These are phyloP conservation scores for Paralvinella palmiformis DNA, from an alignment of 1,140 invertebrate species.

Conservation along the genomic window DNA sequence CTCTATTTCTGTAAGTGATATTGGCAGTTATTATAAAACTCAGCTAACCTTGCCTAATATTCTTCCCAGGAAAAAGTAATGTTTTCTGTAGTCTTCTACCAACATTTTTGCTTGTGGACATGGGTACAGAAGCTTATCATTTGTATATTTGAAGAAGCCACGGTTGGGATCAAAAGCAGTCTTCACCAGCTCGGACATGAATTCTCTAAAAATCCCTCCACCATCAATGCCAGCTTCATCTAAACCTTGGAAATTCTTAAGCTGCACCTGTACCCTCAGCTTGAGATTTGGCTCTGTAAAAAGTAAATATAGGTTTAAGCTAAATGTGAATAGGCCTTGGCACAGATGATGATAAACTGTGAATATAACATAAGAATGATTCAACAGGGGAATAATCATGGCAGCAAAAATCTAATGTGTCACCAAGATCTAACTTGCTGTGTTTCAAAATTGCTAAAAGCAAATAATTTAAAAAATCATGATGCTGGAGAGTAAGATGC, in stretches of 20 bases:
- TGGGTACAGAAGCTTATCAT: constrained; percentile 89
- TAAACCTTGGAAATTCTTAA: constrained; percentile 77
- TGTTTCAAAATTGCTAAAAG: too few relatives aligned
- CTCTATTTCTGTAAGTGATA: too few relatives aligned
- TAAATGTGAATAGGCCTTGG: too few relatives aligned
- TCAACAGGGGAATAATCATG: too few relatives aligned
- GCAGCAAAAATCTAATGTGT: too few relatives aligned
- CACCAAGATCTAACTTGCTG: too few relatives aligned
- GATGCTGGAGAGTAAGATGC: too few relatives aligned
- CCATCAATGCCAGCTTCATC: constrained; percentile 96
- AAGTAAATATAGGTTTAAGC: too few relatives aligned
- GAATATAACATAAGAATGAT: too few relatives aligned
- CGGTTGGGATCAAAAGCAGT: constrained; percentile 95
- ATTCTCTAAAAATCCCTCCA: constrained; percentile 79
- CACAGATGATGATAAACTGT: too few relatives aligned
- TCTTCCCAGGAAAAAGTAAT: constrained; percentile 93
- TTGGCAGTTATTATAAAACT: background rate
- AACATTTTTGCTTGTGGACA: constrained; percentile 84
- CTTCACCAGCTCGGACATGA: constrained; percentile 64
- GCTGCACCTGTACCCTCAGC: constrained; percentile 76
- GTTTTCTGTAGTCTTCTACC: constrained; percentile 75
- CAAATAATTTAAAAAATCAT: too few relatives aligned
- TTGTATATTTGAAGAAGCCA: constrained; percentile 86
- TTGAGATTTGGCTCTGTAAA: constrained; percentile 75
- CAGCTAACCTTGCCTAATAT: constrained; percentile 79